Conservation (phyloP, 2,888 invertebrate genomes). For the Meghimatium bilineatum region DNA sequence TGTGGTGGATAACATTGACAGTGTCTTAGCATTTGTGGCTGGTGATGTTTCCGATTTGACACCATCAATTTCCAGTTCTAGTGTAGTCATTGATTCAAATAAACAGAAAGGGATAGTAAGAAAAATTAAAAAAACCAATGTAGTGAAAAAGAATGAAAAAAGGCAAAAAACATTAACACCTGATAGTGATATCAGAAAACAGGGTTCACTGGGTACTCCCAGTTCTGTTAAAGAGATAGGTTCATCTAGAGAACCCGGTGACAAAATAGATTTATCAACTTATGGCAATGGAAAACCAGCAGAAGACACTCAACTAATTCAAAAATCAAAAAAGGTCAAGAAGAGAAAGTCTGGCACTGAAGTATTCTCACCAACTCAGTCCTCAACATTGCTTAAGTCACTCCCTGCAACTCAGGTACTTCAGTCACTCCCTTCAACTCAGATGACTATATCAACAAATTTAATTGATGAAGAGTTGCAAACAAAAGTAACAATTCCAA, state of each 20-base stretch:
- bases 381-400: constrained; percentile 3
- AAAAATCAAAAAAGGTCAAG: constrained; percentile 4
- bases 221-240: neutral
- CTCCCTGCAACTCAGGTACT: neutral
- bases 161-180: neutral
- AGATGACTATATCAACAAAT: neutral
- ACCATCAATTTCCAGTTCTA: neutral
- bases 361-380: neutral
- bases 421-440: neutral
- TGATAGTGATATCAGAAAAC: neutral
- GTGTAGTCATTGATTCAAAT: neutral
- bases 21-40: constrained; percentile 40
- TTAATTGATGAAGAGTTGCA: neutral
- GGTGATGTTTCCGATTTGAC: constrained; percentile 16
- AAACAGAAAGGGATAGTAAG: constrained; percentile 13
- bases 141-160: neutral
- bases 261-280: neutral
- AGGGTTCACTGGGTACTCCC: neutral
- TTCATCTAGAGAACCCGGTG: neutral
- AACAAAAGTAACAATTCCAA: neutral
- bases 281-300: neutral
- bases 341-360: constrained; percentile 2
- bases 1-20: constrained; percentile 20
- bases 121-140: neutral
- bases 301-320: neutral